Percentiles rank a stretch among this genome's conserved stretches.
Evolutionary conservation across 2,888 invertebrate species (phyloP).

Genomic region (Chaetoderma sp.): DNA sequence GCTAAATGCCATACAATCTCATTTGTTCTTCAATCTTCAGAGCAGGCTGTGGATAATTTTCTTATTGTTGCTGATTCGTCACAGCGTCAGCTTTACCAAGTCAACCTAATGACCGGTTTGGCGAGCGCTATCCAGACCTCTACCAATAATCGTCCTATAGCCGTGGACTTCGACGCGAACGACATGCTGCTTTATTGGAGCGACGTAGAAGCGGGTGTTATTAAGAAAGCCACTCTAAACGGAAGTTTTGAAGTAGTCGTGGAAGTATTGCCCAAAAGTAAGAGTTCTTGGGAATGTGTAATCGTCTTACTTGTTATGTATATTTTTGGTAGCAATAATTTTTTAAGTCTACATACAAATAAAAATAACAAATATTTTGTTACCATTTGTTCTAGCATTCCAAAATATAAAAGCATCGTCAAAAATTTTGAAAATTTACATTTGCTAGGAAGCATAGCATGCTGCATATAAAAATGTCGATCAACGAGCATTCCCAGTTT

Average conservation of each 20-base stretch:
- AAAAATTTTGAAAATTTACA: too few relatives aligned
- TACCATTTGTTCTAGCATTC: too few relatives aligned
- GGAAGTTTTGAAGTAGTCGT: slow-evolving; percentile 44
- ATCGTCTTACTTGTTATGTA: background rate
- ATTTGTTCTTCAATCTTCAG: slow-evolving; percentile 23
- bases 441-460: too few relatives aligned
- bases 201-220: slow-evolving; percentile 74
- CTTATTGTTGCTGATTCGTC: slow-evolving; percentile 62
- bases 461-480: too few relatives aligned
- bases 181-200: slow-evolving; percentile 81
- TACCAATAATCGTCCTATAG: slow-evolving; percentile 78
- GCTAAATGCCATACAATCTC: background rate
- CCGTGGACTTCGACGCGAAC: slow-evolving; percentile 86
- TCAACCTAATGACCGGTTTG: slow-evolving; percentile 77
- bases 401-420: too few relatives aligned
- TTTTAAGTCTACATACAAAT: too few relatives aligned
- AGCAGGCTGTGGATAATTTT: slow-evolving; percentile 49
- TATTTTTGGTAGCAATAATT: too few relatives aligned
- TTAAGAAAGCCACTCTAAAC: slow-evolving; percentile 50
- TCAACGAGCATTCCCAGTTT: too few relatives aligned
- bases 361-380: too few relatives aligned
- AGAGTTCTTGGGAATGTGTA: background rate
- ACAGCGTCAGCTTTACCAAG: slow-evolving; percentile 80
- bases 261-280: slow-evolving; percentile 42
- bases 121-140: slow-evolving; percentile 47